phyloP scores from a whole-genome alignment of 2,888 invertebrate species.

The Macrophya alboannulata region DNA sequence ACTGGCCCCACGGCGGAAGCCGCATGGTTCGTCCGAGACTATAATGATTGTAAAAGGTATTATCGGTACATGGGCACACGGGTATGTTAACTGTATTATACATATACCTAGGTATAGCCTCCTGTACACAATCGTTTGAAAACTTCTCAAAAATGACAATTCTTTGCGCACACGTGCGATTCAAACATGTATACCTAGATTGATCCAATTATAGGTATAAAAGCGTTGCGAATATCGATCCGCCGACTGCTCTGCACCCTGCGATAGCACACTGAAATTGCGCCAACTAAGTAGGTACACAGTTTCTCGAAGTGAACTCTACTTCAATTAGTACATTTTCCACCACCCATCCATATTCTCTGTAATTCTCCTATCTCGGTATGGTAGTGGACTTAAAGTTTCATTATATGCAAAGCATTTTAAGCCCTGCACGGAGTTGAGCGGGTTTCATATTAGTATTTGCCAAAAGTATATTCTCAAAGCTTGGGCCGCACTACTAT shows the following conservation, averaged over 20 bases:
- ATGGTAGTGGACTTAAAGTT: background rate
- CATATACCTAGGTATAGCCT: background rate
- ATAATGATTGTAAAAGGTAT: background rate
- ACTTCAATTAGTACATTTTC: background rate
- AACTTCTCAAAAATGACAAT: background rate
- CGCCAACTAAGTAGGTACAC: background rate
- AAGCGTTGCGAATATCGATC: background rate
- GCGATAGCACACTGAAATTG: background rate
- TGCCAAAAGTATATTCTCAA: background rate
- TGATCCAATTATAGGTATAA: slow-evolving; percentile 1
- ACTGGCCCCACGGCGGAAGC: background rate
- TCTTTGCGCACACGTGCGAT: background rate
- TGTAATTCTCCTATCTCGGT: background rate
- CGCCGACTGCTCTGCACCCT: background rate
- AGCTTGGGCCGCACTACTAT: too few relatives aligned
- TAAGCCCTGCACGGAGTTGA: background rate
- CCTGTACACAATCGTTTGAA: background rate
- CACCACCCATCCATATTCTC: background rate
- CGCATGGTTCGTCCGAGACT: background rate
- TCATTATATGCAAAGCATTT: slow-evolving; percentile 12
- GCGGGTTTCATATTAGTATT: background rate
- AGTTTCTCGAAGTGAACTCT: background rate
- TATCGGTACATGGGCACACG: background rate
- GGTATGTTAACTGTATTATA: background rate
- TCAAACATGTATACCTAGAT: background rate